phyloP scores from a whole-genome alignment of 2,888 invertebrate species.

The Linyphia triangularis region DNA sequence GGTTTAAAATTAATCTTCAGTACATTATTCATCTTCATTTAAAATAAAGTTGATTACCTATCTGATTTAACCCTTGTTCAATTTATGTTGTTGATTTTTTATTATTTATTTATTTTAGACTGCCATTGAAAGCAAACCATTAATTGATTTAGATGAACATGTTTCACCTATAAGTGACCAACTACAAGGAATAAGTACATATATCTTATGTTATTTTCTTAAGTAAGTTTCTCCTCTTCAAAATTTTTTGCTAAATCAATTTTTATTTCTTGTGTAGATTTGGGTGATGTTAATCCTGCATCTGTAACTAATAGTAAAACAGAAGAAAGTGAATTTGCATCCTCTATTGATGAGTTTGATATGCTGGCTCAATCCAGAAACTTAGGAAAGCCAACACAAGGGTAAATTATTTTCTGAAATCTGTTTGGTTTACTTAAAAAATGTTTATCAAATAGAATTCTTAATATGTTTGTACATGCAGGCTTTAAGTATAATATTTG shows the following conservation, averaged over 20 bases:
- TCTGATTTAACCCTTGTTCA: no score
- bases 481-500: no score
- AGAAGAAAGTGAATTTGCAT: not conserved
- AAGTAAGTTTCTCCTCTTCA: not conserved
- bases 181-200: constrained; percentile 59
- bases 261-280: constrained; percentile 19
- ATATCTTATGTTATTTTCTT: not conserved
- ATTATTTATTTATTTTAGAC: constrained; percentile 28
- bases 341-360: constrained; percentile 67
- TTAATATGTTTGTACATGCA: no score
- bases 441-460: no score
- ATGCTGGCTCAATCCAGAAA: constrained; percentile 73
- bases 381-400: constrained; percentile 10
- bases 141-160: constrained; percentile 73
- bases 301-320: not conserved
- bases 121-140: constrained; percentile 52
- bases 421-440: no score
- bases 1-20: no score
- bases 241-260: not conserved
- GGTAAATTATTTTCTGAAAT: not conserved
- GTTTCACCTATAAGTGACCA: constrained; percentile 47
- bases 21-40: not conserved
- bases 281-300: not conserved
- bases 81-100: no score
- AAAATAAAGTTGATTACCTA: no score